phyloP scores from a whole-genome alignment of 2,113 vertebrate species.

The Ciconia maguari region DNA sequence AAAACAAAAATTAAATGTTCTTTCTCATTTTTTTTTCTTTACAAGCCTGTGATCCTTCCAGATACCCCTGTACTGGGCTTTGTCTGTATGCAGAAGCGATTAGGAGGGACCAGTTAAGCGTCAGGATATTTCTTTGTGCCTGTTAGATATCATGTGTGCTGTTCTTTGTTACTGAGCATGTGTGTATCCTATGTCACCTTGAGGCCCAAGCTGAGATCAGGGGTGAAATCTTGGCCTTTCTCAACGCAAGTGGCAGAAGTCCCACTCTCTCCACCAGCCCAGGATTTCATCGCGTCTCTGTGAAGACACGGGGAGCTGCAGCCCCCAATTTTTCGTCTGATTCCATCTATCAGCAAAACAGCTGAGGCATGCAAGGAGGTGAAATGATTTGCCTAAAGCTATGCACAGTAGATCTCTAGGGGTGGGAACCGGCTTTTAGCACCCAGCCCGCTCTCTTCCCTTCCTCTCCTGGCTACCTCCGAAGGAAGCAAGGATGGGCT shows the following conservation, averaged over 20 bases:
- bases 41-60: background rate
- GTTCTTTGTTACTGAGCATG: background rate
- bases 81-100: background rate
- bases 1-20: constrained; percentile 45
- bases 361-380: background rate
- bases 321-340: background rate
- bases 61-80: background rate
- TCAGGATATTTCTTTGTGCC: background rate
- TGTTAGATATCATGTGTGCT: background rate
- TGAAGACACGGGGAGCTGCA: background rate
- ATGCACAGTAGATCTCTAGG: background rate
- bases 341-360: background rate
- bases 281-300: background rate
- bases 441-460: background rate
- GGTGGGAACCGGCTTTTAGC: background rate
- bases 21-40: background rate
- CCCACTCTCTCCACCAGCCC: background rate
- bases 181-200: background rate
- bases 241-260: background rate
- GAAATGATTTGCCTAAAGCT: background rate
- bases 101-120: background rate
- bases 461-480: background rate
- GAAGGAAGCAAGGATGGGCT: background rate
- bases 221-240: background rate
- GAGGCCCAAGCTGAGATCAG: background rate